Conservation (phyloP, 2,113 vertebrate genomes). For the Dascyllus trimaculatus region DNA sequence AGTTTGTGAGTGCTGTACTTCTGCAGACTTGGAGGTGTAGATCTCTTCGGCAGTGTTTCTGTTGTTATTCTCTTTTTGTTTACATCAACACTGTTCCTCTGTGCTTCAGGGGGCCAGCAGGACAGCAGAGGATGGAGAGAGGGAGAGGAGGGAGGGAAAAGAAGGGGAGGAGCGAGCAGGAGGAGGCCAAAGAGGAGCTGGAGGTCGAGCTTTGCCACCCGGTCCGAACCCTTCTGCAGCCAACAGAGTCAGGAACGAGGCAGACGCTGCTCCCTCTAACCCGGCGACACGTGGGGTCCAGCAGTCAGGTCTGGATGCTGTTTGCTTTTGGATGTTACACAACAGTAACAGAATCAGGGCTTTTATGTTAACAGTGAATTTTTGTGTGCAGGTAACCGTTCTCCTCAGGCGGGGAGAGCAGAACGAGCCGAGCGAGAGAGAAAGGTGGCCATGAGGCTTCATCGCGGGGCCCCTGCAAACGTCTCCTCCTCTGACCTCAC, state of each 20-base stretch:
- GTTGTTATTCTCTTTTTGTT: neutral
- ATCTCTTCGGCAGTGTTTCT: neutral
- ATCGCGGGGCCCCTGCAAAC: conserved; percentile 95
- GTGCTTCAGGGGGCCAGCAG: conserved; percentile 91
- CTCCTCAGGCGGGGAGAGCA: conserved; percentile 91
- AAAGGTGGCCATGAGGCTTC: conserved; percentile 98
- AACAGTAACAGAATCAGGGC: neutral
- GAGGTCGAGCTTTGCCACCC: conserved; percentile 82
- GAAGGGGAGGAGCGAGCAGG: conserved; percentile 94
- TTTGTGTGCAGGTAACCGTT: conserved; percentile 90
- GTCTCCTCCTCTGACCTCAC: conserved; percentile 96
- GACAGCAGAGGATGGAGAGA: conserved; percentile 93
- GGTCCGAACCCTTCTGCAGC: conserved; percentile 88
- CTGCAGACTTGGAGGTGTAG: neutral
- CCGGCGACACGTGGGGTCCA: conserved; percentile 90
- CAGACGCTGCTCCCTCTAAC: conserved; percentile 91
- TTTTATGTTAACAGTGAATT: neutral
- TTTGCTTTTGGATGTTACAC: neutral
- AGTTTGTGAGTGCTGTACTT: conserved; percentile 91
- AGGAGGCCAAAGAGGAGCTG: conserved; percentile 87
- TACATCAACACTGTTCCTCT: neutral
- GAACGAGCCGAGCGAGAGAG: conserved; percentile 97
- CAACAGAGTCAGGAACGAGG: conserved; percentile 93
- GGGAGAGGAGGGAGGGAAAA: conserved; percentile 90
- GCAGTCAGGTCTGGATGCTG: conserved; percentile 79